Conservation (phyloP, 2,888 invertebrate species). For the Acanthococcus lagerstroemiae region DNA sequence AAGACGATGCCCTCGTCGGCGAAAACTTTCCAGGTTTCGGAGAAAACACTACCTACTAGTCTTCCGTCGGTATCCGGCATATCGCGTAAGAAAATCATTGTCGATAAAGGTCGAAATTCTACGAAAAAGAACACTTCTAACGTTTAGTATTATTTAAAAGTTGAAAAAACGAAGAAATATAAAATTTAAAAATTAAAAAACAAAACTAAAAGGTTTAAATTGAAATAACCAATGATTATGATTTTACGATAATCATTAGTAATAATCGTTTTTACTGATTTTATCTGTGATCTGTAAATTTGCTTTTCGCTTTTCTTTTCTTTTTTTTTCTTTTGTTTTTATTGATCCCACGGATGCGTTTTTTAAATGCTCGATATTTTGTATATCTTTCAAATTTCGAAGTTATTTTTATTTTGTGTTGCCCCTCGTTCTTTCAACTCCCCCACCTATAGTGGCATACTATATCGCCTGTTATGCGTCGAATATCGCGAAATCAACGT, state of each 20-base stretch:
- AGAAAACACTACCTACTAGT: constrained; percentile 20
- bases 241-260: background rate
- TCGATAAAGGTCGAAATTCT: background rate
- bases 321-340: too few species aligned
- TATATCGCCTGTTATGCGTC: too few species aligned
- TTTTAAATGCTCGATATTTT: too few species aligned
- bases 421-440: background rate
- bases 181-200: background rate
- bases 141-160: too few species aligned
- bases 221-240: background rate
- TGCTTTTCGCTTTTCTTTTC: constrained; percentile 11
- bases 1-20: constrained; percentile 11
- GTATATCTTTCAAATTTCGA: background rate
- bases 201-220: background rate
- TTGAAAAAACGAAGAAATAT: too few species aligned
- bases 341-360: too few species aligned
- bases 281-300: constrained; percentile 29
- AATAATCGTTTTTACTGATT: constrained; percentile 12
- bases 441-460: background rate
- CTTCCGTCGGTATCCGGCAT: constrained; percentile 21
- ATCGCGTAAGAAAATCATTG: constrained; percentile 12
- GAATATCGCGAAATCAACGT: too few species aligned
- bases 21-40: constrained; percentile 16
- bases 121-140: constrained; percentile 2
- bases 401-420: background rate